phyloP scores from a whole-genome alignment of 2,113 vertebrate species.

The Sterrhoptilus dennistouni region DNA sequence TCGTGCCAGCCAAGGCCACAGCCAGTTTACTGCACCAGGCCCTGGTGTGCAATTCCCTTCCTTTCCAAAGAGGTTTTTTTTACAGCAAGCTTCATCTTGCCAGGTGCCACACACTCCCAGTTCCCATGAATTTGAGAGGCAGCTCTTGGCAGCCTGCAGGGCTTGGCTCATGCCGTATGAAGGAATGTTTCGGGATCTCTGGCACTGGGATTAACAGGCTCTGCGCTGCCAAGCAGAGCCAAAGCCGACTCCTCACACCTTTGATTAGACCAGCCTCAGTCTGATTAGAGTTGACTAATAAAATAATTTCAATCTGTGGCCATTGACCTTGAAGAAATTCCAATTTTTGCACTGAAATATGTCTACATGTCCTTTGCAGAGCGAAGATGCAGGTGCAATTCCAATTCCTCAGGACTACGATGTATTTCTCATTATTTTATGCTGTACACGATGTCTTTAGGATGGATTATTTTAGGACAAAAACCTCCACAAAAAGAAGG shows the following conservation, averaged over 20 bases:
- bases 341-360: not conserved
- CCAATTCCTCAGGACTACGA: not conserved
- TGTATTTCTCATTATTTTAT: not conserved
- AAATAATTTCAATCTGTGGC: not conserved
- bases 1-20: not conserved
- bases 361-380: not conserved
- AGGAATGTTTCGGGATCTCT: conserved; percentile 32
- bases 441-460: not conserved
- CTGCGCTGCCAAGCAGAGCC: not conserved
- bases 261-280: not conserved
- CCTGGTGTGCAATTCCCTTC: not conserved
- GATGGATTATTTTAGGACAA: not conserved
- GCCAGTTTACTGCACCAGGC: not conserved
- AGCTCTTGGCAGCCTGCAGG: not conserved
- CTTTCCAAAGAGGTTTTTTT: not conserved
- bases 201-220: not conserved
- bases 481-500: not conserved
- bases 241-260: not conserved
- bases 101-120: not conserved
- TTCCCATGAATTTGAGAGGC: conserved; percentile 26
- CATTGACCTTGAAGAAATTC: not conserved
- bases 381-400: not conserved
- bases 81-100: not conserved
- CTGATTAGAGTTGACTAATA: not conserved
- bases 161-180: not conserved